Percentiles rank a stretch among this genome's conserved stretches.
Evolutionary conservation across 2,888 invertebrate genomes (phyloP).

Genomic region (Drosophila austrosaltans): DNA sequence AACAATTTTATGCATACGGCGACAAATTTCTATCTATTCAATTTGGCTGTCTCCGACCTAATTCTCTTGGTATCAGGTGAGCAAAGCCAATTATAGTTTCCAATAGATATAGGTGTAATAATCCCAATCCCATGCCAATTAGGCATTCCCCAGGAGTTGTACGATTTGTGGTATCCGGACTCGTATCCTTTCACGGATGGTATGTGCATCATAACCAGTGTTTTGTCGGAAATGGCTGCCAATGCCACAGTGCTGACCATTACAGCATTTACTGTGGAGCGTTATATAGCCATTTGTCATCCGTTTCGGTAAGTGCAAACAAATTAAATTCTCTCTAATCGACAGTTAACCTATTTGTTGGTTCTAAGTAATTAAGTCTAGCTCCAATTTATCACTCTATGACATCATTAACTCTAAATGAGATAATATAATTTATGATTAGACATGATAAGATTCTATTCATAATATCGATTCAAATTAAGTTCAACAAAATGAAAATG

Average conservation of each 20-base stretch:
- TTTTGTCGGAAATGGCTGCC: conserved; percentile 93
- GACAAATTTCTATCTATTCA: conserved; percentile 93
- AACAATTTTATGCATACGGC: conserved; percentile 94
- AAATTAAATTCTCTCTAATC: conserved; percentile 6
- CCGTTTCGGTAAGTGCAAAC: conserved; percentile 86
- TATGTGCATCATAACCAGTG: conserved; percentile 89
- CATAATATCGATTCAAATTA: conserved; percentile 7
- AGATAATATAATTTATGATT: conserved; percentile 6
- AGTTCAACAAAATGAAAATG: neutral
- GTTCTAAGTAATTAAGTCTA: conserved; percentile 2
- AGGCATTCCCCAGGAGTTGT: conserved; percentile 92
- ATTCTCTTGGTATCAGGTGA: conserved; percentile 89
- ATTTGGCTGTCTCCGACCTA: conserved; percentile 92
- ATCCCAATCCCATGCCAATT: neutral
- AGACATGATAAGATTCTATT: neutral
- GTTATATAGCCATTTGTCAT: conserved; percentile 94
- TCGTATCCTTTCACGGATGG: conserved; percentile 90
- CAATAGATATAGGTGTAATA: neutral
- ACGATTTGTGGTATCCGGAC: conserved; percentile 89
- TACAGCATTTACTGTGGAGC: conserved; percentile 94
- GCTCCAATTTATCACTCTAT: neutral
- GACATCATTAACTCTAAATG: conserved; percentile 4
- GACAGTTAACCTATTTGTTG: neutral
- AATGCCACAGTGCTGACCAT: conserved; percentile 94
- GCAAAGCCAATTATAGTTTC: conserved; percentile 76